A percentile compares a stretch with the other conserved stretches of the same genome.
phyloP scores from a whole-genome alignment of 1,140 invertebrate genomes.

The Tribolium castaneum region DNA sequence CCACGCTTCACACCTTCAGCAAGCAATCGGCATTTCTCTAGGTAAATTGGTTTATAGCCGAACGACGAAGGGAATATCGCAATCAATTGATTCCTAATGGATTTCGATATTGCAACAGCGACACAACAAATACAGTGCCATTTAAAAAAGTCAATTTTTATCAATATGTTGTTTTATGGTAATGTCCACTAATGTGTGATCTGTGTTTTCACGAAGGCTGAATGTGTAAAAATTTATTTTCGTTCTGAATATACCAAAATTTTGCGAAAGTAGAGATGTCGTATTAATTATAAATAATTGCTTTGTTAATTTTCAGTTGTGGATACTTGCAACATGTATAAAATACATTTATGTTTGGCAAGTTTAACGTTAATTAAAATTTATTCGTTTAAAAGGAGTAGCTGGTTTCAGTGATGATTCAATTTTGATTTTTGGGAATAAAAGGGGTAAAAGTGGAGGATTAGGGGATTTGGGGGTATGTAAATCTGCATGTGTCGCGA shows the following conservation, averaged over 20 bases:
- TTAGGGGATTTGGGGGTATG: neutral
- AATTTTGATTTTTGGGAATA: neutral
- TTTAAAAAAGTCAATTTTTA: neutral
- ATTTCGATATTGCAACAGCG: neutral
- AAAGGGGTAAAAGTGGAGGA: neutral
- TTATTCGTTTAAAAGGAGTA: neutral
- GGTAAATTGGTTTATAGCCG: slow-evolving; percentile 1
- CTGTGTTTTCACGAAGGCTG: no score
- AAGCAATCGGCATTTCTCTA: neutral
- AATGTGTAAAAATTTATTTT: no score
- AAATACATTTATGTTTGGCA: neutral
- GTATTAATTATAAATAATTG: neutral
- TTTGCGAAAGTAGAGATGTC: neutral
- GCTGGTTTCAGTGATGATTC: neutral
- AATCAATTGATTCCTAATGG: slow-evolving; percentile 15
- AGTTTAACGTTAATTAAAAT: neutral
- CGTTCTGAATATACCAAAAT: no score
- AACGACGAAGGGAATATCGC: neutral
- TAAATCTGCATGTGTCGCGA: slow-evolving; percentile 28
- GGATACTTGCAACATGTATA: neutral
- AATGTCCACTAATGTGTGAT: no score
- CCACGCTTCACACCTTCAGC: neutral
- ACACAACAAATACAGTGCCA: neutral
- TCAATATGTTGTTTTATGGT: no score
- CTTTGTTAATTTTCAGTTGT: neutral